Evolutionary conservation across 2,888 invertebrate genomes (phyloP).

Genomic region (Noctua fimbriata): DNA sequence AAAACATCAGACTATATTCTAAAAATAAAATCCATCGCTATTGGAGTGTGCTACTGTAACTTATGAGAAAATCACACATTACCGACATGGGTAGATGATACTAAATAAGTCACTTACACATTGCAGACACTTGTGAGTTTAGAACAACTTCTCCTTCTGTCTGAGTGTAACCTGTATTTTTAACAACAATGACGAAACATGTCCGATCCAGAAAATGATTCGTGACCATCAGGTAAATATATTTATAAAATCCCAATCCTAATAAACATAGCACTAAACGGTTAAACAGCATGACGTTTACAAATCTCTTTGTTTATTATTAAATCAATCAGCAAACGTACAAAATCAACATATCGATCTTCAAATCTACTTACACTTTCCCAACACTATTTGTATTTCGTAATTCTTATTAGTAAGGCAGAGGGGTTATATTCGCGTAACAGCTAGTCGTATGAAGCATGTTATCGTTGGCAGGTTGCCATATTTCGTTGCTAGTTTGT

Average conservation of each 20-base stretch:
- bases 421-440: slow-evolving; percentile 63
- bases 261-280: slow-evolving; percentile 33
- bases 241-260: slow-evolving; percentile 31
- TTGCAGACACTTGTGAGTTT: background rate
- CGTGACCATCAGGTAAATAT: slow-evolving; percentile 6
- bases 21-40: no score
- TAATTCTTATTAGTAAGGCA: slow-evolving; percentile 61
- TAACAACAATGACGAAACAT: slow-evolving; percentile 15
- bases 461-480: slow-evolving; percentile 73
- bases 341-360: slow-evolving; percentile 50
- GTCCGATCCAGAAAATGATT: background rate
- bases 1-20: no score
- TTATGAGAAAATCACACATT: background rate
- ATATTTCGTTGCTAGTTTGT: slow-evolving; percentile 66
- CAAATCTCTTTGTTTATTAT: slow-evolving; percentile 33
- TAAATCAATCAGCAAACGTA: slow-evolving; percentile 29
- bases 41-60: background rate
- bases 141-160: background rate
- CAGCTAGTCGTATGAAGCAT: slow-evolving; percentile 59
- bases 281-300: slow-evolving; percentile 12
- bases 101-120: background rate
- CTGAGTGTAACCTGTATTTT: background rate
- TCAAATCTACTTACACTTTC: slow-evolving; percentile 14
- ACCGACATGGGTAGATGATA: no score
- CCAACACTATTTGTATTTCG: slow-evolving; percentile 53